Conservation (phyloP, 2,888 invertebrate genomes). For the Tetrapedia diversipes region DNA sequence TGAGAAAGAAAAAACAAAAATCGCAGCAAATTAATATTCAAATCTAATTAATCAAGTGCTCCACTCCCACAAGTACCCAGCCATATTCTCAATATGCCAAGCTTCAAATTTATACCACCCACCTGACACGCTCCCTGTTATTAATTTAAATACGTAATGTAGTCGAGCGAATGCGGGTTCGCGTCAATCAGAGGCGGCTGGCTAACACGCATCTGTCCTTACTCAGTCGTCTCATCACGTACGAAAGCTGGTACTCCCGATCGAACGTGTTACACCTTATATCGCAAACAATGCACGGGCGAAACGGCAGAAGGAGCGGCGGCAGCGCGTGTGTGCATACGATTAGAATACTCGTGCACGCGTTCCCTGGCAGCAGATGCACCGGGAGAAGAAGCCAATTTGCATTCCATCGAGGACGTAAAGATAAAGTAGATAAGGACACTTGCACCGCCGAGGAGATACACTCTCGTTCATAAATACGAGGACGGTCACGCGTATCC, state of each 20-base stretch:
- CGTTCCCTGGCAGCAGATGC: conserved; percentile 22
- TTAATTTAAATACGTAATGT: not conserved
- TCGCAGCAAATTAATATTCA: too few relatives aligned
- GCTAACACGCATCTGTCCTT: conserved; percentile 16
- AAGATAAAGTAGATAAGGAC: not conserved
- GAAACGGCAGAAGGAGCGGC: conserved; percentile 4
- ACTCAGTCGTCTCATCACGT: conserved; percentile 5
- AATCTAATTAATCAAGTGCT: too few relatives aligned
- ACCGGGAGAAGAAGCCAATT: conserved; percentile 12
- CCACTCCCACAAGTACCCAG: too few relatives aligned
- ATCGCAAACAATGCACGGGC: conserved; percentile 28
- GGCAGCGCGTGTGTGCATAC: conserved; percentile 7
- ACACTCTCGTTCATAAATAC: too few relatives aligned
- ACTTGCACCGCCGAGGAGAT: not conserved
- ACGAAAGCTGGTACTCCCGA: not conserved
- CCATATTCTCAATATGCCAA: too few relatives aligned
- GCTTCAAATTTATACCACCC: not conserved
- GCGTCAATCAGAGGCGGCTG: conserved; percentile 5
- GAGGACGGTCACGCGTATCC: too few relatives aligned
- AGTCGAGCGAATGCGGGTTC: not conserved
- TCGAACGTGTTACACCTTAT: conserved; percentile 18
- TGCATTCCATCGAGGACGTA: conserved; percentile 26
- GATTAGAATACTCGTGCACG: conserved; percentile 42
- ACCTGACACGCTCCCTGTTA: not conserved
- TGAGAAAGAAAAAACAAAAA: too few relatives aligned